These are phyloP conservation scores for Alces alces DNA, from an alignment of 2,113 vertebrate genomes.

Conservation along the genomic window DNA sequence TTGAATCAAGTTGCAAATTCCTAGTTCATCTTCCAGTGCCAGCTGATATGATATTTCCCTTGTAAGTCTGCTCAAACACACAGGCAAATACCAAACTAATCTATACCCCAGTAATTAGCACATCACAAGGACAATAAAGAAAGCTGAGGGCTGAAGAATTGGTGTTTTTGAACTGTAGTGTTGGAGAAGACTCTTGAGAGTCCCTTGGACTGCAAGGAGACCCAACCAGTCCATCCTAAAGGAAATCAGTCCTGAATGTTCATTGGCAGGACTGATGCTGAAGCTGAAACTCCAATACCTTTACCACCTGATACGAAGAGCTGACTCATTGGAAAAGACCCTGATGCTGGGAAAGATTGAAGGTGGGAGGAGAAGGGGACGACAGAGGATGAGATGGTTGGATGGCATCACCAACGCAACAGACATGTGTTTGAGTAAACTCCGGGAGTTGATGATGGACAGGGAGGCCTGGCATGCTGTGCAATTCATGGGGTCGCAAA, in stretches of 20 bases:
- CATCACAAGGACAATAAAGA: neutral
- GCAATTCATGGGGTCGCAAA: neutral
- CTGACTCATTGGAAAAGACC: neutral
- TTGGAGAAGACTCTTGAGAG: neutral
- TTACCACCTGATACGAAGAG: fast-evolving
- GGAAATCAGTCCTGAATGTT: neutral
- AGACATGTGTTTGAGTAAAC: neutral
- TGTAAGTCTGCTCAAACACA: neutral
- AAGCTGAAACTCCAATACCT: neutral
- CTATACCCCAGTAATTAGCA: neutral
- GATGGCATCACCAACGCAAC: fast-evolving
- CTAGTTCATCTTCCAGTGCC: neutral
- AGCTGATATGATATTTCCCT: neutral
- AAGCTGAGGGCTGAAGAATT: neutral
- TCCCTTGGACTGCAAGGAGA: neutral
- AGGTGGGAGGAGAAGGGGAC: fast-evolving
- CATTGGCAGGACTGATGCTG: neutral
- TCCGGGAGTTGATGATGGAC: neutral
- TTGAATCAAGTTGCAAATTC: neutral
- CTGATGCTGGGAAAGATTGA: neutral
- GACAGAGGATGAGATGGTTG: neutral
- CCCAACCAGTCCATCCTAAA: neutral
- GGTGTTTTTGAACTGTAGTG: neutral
- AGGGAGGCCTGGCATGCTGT: neutral
- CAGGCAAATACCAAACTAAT: neutral